Evolutionary conservation across 30 jellyfish, hydroid and myxozoan species (phyloP).

Genomic region (Hydra vulgaris): DNA sequence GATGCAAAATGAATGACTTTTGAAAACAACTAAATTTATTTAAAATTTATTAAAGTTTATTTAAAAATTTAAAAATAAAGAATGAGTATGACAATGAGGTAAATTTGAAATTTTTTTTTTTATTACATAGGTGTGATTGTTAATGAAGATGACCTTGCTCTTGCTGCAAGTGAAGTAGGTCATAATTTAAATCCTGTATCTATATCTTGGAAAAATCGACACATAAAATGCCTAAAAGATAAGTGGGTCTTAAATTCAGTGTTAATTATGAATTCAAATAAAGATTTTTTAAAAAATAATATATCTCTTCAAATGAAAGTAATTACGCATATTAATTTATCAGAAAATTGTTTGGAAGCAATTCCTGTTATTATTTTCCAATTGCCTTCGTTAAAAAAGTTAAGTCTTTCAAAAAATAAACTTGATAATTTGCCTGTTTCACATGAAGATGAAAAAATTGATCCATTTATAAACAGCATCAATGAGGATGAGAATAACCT

Average conservation of each 20-base stretch:
- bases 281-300: constrained; percentile 6
- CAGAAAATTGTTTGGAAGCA: constrained; percentile 36
- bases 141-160: constrained; percentile 33
- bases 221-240: constrained; percentile 33
- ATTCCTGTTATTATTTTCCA: constrained; percentile 59
- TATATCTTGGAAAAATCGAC: constrained; percentile 52
- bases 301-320: constrained; percentile 22
- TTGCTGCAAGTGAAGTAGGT: constrained; percentile 29
- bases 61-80: not conserved
- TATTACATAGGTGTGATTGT: not conserved
- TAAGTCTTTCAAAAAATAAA: constrained; percentile 59
- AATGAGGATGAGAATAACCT: constrained; percentile 7
- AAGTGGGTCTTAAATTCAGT: constrained; percentile 58
- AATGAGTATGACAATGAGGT: too few species aligned
- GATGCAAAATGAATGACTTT: too few species aligned
- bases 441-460: not conserved
- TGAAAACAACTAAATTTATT: too few species aligned
- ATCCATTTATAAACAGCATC: not conserved
- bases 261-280: constrained; percentile 9
- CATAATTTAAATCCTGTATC: constrained; percentile 28
- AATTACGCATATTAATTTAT: constrained; percentile 47
- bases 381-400: constrained; percentile 48
- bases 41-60: too few species aligned
- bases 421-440: constrained; percentile 23
- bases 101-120: too few species aligned